Base-by-base conservation (phyloP, 1,140 invertebrate genomes). In the Nasonia vitripennis region DNA sequence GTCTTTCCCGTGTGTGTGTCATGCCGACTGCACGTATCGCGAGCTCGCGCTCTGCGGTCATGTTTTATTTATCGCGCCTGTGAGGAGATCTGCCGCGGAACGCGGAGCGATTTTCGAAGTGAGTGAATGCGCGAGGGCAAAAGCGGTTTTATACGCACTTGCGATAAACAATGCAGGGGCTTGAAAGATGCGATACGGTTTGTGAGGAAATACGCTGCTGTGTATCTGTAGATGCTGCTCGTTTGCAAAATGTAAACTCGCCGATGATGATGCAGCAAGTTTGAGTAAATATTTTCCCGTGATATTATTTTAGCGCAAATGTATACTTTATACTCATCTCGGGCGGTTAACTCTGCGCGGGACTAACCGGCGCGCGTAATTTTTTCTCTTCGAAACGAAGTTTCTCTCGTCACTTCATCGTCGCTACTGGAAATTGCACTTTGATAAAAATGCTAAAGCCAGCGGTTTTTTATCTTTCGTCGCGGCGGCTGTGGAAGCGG, bases 391-490 rank as follows among this genome's bases (percentile, higher is more conserved):
- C 73, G 37, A 85, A 45, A 78, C 51, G 9, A 78, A 71, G 11
- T 81, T 86, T 86, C 75, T 70, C 74, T 78, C 62, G 23, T 62
- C 74, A 10, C 80, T 41, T 12, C 78, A 0, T 2, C 78, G 62
- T 48, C 71, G 75, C 81, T 78, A 82, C 73, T 27, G 51, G 81
- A 80, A 78, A 86, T 86, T 86, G 81, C 85, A 74, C 85, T 86
- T 83, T 86, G 77, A 86, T 79, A 68, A 86, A 86, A 86, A 79
- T 83, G 75, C 77, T 74, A 68, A 80, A 78, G 81, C 85, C 68
- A 83, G 85, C 80, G 45, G 27, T 86, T 86, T 83, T 79, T 83
- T 81, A 83, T 83, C 81, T 74, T 79, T 81, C 41, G 27, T 51
- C 68, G 81, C 68, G 68, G 20, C 17, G 9, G 41, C 10, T 5